Evolutionary conservation across 2,797 vertebrate species (phyloP), one percentile per base, ranked within the genome.

Genomic region (Enteromius mattozi): DNA sequence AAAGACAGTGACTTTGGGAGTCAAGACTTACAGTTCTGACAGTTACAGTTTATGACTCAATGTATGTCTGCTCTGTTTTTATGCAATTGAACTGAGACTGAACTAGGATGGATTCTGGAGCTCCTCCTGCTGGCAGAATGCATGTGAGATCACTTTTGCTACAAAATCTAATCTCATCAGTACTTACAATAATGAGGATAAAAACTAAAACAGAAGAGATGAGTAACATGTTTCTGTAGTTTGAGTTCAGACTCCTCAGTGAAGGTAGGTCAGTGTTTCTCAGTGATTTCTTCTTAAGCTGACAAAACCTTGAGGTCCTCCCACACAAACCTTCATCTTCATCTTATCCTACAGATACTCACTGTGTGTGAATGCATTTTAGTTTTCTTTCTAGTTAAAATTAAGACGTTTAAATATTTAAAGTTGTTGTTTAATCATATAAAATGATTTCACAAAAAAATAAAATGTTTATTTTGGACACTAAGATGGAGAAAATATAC

Each of bases 181-280:
- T 70, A 70, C 66, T 70, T 40, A 42, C 79, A 37, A 7, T 40
- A 81, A 6, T 37, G 24, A 70, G 6, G 27, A 56, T 40, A 27
- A 56, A 70, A 1, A 56, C 6, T 4, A 81, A 7, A 56, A 70
- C 27, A 13, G 21, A 33, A 4, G 5, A 2, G 37, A 81, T 81
- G 33, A 21, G 35, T 2, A 56, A 19, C 79, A 81, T 81, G 10
- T 40, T 70, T 33, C 45, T 37, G 17, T 37, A 19, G 17, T 16
- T 49, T 6, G 21, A 61, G 78, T 33, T 65, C 17, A 54, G 63
- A 51, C 4, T 56, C 7, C 47, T 19, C 0, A 65, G 13, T 30
- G 42, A 47, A 47, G 27, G 17, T 8, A 47, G 4, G 77, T 33
- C 59, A 66, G n/a, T 79, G 61, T 79, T 79, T 65, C 59, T 66